Conservation (phyloP, 1,140 invertebrate species). For the Phymastichus coffea region DNA sequence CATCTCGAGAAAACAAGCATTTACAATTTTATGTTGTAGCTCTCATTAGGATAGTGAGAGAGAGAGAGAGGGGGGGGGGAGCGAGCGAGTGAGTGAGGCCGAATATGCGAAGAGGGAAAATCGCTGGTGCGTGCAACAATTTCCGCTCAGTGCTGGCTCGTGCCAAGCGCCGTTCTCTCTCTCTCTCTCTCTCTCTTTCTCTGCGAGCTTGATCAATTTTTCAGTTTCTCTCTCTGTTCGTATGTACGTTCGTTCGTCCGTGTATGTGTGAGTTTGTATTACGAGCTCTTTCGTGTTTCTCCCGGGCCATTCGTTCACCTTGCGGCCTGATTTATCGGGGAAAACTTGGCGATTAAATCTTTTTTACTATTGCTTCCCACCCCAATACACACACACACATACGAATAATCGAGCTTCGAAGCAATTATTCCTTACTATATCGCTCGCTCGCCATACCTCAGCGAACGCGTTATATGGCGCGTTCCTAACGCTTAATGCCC, state of each 20-base stretch:
- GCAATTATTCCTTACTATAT: conserved; percentile 30
- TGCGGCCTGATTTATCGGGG: conserved; percentile 25
- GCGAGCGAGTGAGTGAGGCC: no score
- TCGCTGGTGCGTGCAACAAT: conserved; percentile 29
- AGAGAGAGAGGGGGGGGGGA: no score
- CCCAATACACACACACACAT: not conserved
- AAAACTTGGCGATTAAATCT: conserved; percentile 31
- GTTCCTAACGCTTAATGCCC: conserved; percentile 20
- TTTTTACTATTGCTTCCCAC: conserved; percentile 26
- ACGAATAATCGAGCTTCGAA: conserved; percentile 19
- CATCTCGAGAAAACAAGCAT: no score
- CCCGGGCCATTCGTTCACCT: no score
- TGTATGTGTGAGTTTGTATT: not conserved
- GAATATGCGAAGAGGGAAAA: no score
- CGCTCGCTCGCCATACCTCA: not conserved
- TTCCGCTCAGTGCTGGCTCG: conserved; percentile 23
- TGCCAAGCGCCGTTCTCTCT: conserved; percentile 32
- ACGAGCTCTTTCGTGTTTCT: no score
- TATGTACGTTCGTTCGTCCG: not conserved
- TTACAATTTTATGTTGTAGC: no score
- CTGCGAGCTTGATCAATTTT: conserved; percentile 35
- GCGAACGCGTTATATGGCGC: conserved; percentile 19
- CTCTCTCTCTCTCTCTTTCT: no score
- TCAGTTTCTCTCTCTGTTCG: conserved; percentile 20
- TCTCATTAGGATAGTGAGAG: no score